Evolutionary conservation across 2,113 vertebrate genomes (phyloP).

Genomic region (Pelmatolapia mariae): DNA sequence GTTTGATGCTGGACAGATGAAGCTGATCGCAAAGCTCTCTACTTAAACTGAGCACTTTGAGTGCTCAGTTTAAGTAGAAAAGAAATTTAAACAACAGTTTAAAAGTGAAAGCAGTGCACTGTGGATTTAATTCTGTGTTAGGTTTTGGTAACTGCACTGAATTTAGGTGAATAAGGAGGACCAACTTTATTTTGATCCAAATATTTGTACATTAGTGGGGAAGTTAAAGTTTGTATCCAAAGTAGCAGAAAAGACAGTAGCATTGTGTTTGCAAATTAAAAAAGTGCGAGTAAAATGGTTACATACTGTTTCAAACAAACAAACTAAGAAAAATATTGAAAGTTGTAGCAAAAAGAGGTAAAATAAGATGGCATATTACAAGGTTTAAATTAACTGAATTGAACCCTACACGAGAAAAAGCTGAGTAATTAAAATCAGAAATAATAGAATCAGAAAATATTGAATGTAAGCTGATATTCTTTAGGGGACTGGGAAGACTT

Average conservation of each 20-base stretch:
- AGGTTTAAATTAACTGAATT: neutral
- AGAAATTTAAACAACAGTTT: neutral
- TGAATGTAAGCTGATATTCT: no score
- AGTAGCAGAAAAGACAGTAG: accelerated
- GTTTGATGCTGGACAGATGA: neutral
- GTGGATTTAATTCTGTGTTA: neutral
- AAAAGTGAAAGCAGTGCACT: neutral
- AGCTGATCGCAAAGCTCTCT: neutral
- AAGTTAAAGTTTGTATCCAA: neutral
- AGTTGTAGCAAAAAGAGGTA: neutral
- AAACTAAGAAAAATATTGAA: neutral
- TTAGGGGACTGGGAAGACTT: no score
- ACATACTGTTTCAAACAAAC: neutral
- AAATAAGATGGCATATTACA: neutral
- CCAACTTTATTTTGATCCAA: neutral
- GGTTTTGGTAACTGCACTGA: neutral
- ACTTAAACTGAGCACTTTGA: neutral
- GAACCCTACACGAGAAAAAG: neutral
- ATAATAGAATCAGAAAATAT: no score
- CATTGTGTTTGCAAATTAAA: neutral
- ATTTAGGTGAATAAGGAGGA: neutral
- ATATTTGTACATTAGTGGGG: neutral
- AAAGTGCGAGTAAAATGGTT: neutral
- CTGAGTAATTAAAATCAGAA: neutral
- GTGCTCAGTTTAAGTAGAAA: neutral